Base-by-base conservation (phyloP, 1,140 invertebrate genomes). In the Charaxes varanes region DNA sequence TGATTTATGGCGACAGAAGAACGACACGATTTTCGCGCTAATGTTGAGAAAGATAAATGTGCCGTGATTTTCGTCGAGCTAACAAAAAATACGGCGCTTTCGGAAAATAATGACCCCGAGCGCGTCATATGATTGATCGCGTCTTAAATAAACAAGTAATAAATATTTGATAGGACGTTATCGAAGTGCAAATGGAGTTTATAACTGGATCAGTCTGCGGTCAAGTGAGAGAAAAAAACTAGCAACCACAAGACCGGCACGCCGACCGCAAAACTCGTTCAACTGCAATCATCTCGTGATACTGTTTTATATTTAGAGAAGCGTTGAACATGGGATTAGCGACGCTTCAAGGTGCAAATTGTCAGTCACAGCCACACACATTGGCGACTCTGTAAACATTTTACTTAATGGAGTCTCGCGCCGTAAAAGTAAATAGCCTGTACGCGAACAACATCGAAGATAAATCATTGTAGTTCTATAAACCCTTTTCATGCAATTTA, bases 1-100 rank as follows among this genome's bases (percentile, higher is more conserved):
- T 80, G 78, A 82, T 82, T 82, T 78, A 82, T 78, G 71, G 59
- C 61, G 62, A 76, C 71, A 67, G 57, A 58, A 58, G 61, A 63
- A 57, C 62, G 62, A 62, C 57, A 62, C 63, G 64, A 78, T 73
- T 72, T 80, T 72, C 56, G 54, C 64, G 61, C 66, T 76, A 69
- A 79, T 67, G 67, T 59, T 59, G 53, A 54, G 58, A 70, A 70
- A 72, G 72, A 79, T 74, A 72, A 79, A 79, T 77, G 71, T 54
- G 54, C 49, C 40, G 47, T 51, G 57, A 60, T 53, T 52, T 53
- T 63, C 59, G 58, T 62, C 43, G 27, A 26, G 49, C 41, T 46
- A 69, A 62, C 64, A 56, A 57, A 30, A 45, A 40, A 27, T 28
- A 21, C 4, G 21, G 7, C 22, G 17, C 34, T 40, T 37, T 28